Evolutionary conservation across 92 coral and sea anemone species (phyloP).

Genomic region (Zoanthus gigantus): DNA sequence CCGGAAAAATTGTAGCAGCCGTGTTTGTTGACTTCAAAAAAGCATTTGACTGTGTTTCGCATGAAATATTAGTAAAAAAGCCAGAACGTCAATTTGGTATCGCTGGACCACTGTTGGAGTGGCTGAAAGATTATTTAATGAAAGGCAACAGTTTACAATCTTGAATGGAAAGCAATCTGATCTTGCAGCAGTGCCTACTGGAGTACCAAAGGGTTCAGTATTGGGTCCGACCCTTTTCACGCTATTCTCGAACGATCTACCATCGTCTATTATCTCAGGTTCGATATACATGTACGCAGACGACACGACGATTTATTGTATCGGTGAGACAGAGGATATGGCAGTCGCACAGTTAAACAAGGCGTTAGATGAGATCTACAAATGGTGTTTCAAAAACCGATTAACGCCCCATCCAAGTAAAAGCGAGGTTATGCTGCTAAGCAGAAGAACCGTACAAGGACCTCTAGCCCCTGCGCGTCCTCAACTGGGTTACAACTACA

Average conservation of each 20-base stretch:
- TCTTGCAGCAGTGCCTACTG: neutral
- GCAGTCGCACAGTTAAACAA: too few species aligned
- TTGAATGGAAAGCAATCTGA: slow-evolving; percentile 14
- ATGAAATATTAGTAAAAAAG: slow-evolving; percentile 18
- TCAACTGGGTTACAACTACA: too few species aligned
- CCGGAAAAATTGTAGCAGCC: neutral
- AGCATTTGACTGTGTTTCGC: slow-evolving; percentile 35
- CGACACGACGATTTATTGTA: too few species aligned
- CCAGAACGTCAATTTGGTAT: slow-evolving; percentile 19
- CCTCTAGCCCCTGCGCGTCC: too few species aligned
- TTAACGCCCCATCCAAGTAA: too few species aligned
- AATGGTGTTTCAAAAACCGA: too few species aligned
- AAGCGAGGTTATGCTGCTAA: too few species aligned
- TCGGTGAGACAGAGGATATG: too few species aligned
- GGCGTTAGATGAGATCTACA: too few species aligned
- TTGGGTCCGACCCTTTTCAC: neutral
- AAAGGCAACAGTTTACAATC: neutral
- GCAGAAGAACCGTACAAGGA: too few species aligned
- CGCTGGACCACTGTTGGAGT: slow-evolving; percentile 13
- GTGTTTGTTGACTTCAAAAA: too few species aligned
- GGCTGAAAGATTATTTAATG: slow-evolving; percentile 38
- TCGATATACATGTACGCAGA: neutral
- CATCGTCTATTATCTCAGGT: neutral
- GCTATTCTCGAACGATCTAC: neutral
- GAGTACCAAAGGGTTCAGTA: neutral